Evolutionary conservation across 2,888 invertebrate genomes (phyloP), one percentile per base, ranked within the genome.

Genomic region (Dione juno): DNA sequence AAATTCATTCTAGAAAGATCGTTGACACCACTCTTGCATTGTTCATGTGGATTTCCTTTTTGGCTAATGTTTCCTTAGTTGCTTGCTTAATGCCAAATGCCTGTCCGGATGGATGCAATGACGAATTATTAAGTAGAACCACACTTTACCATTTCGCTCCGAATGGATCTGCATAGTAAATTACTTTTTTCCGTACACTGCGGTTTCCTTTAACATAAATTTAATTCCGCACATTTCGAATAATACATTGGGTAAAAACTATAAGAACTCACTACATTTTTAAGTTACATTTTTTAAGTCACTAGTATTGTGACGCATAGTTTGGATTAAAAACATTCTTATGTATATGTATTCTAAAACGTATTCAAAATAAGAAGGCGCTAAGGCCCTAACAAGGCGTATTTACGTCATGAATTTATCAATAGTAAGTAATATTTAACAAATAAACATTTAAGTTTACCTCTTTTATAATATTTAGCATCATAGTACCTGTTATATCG

Each of bases 401-500:
- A 57, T 40, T 57, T 40, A 57, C 37, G 57, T 57, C 57, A 40
- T 16, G n/a, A 11, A 11, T 16, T 57, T 11, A 7, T 37, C 37
- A 7, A 57, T 2, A 28, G 50, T 50, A 40, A 16, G 1, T 16
- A 54, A 37, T 16, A 7, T 10, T 10, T 3, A 37, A 57, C 37
- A 37, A 57, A 57, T 57, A 19, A 57, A 13, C 57, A 16, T 14
- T 16, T n/a, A 16, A 57, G 35, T 57, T 37, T 37, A 16, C 54
- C 54, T 37, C 16, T 57, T 19, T 43, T 19, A 41, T 59, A n/a
- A 61, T 14, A 43, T 7, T 14, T 16, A 59, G 7, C 43, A 59
- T 21, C 43, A 19, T 14, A 19, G 80, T 81, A 79, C 77, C 77
- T 77, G 80, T 72, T 76, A 73, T 70, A 75, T 75, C 77, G 76